Conservation (phyloP, 2,113 vertebrate species). For the Serilophus lunatus region DNA sequence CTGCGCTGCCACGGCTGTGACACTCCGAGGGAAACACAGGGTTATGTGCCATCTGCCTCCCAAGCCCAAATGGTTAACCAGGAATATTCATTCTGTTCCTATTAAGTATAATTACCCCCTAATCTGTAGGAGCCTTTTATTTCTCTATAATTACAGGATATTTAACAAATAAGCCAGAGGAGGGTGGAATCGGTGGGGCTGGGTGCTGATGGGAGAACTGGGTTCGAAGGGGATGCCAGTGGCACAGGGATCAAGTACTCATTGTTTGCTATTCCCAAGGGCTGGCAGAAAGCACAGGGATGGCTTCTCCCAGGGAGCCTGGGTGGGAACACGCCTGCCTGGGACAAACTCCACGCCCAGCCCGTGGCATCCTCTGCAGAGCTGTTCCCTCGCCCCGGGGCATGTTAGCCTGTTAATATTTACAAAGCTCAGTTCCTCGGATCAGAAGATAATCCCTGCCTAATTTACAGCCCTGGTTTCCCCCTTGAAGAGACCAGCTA, state of each 20-base stretch:
- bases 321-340: fast-evolving
- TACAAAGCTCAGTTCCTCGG: neutral
- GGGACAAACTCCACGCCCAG: neutral
- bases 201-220: neutral
- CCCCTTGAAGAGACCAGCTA: neutral
- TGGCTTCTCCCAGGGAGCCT: neutral
- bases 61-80: slow-evolving; percentile 68
- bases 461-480: neutral
- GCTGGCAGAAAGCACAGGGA: neutral
- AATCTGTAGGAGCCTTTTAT: slow-evolving; percentile 70
- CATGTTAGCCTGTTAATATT: fast-evolving
- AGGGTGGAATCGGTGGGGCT: neutral
- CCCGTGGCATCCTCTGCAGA: neutral
- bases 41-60: slow-evolving; percentile 61
- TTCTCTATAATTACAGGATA: slow-evolving; percentile 72
- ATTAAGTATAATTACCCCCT: slow-evolving; percentile 75
- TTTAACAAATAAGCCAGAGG: slow-evolving; percentile 57
- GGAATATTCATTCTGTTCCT: slow-evolving; percentile 76
- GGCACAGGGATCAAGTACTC: neutral
- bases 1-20: neutral
- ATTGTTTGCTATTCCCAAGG: fast-evolving
- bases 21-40: slow-evolving; percentile 49
- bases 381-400: fast-evolving
- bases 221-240: fast-evolving
- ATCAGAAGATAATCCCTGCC: neutral